These are phyloP conservation scores for Sebastes fasciatus DNA, from an alignment of 2,113 vertebrate genomes.

Conservation along the genomic window DNA sequence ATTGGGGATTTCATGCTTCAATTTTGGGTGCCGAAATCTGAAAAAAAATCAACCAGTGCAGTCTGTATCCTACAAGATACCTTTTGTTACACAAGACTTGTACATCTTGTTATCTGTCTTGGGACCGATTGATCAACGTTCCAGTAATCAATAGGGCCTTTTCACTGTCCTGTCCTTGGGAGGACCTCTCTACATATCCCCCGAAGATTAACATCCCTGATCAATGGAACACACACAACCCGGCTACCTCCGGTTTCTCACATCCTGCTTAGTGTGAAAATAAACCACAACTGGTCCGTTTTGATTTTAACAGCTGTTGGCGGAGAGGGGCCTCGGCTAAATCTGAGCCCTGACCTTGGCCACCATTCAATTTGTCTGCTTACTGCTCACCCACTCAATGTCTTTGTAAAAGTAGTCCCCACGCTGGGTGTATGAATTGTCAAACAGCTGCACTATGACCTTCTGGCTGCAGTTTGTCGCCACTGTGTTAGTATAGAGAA, in stretches of 20 bases:
- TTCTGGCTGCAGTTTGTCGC: constrained; percentile 35
- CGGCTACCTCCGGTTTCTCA: constrained; percentile 43
- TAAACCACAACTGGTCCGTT: constrained; percentile 63
- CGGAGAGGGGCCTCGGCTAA: constrained; percentile 62
- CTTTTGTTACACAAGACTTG: constrained; percentile 70
- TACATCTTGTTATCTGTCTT: constrained; percentile 74
- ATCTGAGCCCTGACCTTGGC: constrained; percentile 69
- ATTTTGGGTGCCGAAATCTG: constrained; percentile 14
- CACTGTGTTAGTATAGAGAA: constrained; percentile 24
- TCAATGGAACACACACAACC: constrained; percentile 68
- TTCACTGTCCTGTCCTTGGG: constrained; percentile 78
- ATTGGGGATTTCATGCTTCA: constrained; percentile 24
- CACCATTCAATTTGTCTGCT: constrained; percentile 65
- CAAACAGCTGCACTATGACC: constrained; percentile 70
- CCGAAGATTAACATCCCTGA: constrained; percentile 77
- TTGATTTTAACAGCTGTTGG: constrained; percentile 75
- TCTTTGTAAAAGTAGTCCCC: constrained; percentile 59
- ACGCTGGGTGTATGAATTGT: constrained; percentile 39
- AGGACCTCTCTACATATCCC: constrained; percentile 74
- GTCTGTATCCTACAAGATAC: constrained; percentile 46
- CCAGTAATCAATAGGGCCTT: constrained; percentile 73
- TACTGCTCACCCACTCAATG: constrained; percentile 54
- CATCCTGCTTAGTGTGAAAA: constrained; percentile 51
- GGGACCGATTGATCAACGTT: constrained; percentile 72
- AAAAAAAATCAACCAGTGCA: constrained; percentile 38